Evolutionary conservation across 1,140 invertebrate species (phyloP).

Genomic region (Melipona quadrifasciata): DNA sequence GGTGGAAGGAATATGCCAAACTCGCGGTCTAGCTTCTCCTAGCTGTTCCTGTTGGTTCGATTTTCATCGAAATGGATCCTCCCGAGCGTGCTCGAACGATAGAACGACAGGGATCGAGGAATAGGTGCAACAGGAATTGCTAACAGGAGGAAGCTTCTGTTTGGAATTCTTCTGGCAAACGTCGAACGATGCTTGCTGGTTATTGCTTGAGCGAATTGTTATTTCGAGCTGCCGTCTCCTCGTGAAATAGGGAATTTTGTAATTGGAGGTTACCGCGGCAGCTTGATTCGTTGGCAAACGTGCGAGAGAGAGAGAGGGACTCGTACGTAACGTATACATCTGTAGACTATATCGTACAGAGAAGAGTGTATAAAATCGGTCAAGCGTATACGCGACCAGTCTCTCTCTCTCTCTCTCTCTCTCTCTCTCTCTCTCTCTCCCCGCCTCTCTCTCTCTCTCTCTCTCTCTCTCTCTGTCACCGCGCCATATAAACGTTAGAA

Average conservation of each 20-base stretch:
- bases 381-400: background rate
- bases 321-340: too few species aligned
- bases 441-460: too few species aligned
- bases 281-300: background rate
- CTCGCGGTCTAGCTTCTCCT: background rate
- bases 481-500: background rate
- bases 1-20: slow-evolving; percentile 20
- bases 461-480: background rate
- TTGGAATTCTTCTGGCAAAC: background rate
- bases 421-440: too few species aligned
- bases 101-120: background rate
- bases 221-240: slow-evolving; percentile 5
- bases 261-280: slow-evolving; percentile 5
- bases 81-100: background rate
- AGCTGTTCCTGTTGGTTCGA: slow-evolving; percentile 19
- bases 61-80: slow-evolving; percentile 9
- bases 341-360: background rate
- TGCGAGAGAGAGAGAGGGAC: background rate
- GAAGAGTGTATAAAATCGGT: background rate
- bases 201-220: slow-evolving; percentile 6
- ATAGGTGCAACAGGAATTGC: background rate
- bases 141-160: background rate
- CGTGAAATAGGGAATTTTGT: slow-evolving; percentile 20
- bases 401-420: too few species aligned
- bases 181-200: background rate